A percentile compares a stretch with the other conserved stretches of the same genome.
Conservation (phyloP, 2,888 invertebrate species). For the Caradrina kadenii region DNA sequence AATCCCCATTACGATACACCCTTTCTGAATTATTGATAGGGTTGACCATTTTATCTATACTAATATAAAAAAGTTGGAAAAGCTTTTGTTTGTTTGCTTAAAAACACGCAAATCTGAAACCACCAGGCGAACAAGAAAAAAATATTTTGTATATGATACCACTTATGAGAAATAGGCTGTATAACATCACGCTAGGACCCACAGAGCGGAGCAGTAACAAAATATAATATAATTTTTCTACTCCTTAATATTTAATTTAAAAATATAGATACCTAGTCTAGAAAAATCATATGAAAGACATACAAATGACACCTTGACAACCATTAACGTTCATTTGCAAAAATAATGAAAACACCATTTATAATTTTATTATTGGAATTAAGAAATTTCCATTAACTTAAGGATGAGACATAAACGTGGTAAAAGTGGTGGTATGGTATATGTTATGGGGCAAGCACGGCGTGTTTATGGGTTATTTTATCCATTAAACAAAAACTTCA, state of each 20-base stretch:
- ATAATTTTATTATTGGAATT: constrained; percentile 18
- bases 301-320: neutral
- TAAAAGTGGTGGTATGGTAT: constrained; percentile 2
- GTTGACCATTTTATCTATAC: constrained; percentile 16
- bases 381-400: constrained; percentile 13
- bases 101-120: no score
- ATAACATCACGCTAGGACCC: no score
- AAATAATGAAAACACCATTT: constrained; percentile 35
- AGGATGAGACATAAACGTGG: constrained; percentile 22
- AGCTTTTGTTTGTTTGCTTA: no score
- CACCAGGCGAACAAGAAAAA: no score
- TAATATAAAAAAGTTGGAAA: no score
- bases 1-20: constrained; percentile 63
- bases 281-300: neutral
- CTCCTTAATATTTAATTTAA: no score
- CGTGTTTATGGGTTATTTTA: constrained; percentile 49
- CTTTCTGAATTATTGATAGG: constrained; percentile 36
- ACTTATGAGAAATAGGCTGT: no score
- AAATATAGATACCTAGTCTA: no score
- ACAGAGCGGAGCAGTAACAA: no score
- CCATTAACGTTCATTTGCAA: neutral
- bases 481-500: constrained; percentile 37
- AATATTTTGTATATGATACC: no score
- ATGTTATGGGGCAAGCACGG: constrained; percentile 26
- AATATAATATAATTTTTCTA: no score